These are phyloP conservation scores for Enteromius thamalakanensis DNA, from an alignment of 2,797 vertebrate species.

Conservation along the genomic window DNA sequence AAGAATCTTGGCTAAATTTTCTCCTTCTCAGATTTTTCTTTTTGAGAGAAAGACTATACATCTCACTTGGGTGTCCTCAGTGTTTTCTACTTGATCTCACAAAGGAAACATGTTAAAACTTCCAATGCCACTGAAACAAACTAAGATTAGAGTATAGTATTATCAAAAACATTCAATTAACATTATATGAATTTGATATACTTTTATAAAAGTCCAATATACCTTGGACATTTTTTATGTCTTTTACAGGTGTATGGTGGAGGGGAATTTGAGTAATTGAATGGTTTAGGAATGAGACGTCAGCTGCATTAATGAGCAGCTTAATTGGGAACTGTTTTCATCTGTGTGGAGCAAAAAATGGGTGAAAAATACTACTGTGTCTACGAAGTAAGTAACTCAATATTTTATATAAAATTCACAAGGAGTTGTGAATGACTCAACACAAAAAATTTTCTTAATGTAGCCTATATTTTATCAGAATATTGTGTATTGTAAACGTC, in stretches of 20 bases:
- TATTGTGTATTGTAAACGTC: background rate
- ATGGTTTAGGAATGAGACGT: background rate
- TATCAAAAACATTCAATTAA: background rate
- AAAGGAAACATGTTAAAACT: background rate
- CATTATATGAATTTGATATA: background rate
- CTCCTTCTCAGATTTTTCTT: background rate
- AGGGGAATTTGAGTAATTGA: background rate
- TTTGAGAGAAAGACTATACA: background rate
- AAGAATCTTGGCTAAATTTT: background rate
- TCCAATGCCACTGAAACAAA: background rate
- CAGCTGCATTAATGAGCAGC: background rate
- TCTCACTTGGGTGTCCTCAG: background rate
- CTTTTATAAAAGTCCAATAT: background rate
- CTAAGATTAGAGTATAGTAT: background rate
- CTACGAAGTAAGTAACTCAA: background rate
- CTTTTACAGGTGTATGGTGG: background rate
- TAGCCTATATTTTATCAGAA: too few species aligned
- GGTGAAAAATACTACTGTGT: background rate
- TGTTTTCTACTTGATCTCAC: constrained; percentile 12
- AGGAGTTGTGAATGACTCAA: too few species aligned
- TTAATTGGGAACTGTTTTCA: background rate
- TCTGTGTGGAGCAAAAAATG: background rate
- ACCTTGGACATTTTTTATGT: background rate
- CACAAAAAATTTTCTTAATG: too few species aligned
- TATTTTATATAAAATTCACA: background rate